Percentiles rank a stretch among this genome's conserved stretches.
Conservation (phyloP, 2,888 invertebrate genomes). For the Phalera bucephala region DNA sequence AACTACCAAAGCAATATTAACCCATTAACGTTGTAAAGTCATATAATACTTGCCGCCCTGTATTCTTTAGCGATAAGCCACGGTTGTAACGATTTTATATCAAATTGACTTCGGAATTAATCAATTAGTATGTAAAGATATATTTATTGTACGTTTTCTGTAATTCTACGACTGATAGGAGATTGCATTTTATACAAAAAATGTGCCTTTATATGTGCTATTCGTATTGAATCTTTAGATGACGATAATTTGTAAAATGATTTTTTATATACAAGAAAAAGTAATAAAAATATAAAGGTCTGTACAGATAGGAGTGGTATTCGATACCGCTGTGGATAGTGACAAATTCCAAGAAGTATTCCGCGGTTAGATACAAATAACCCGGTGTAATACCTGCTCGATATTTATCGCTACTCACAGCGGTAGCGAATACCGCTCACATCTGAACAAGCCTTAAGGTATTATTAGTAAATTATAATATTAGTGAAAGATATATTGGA, state of each 20-base stretch:
- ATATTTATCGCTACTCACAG: too few species aligned
- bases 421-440: too few species aligned
- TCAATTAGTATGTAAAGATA: constrained; percentile 12
- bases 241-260: not conserved
- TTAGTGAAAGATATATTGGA: not conserved
- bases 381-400: too few species aligned
- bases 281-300: too few species aligned
- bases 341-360: too few species aligned
- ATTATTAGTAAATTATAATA: not conserved
- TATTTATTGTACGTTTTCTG: constrained; percentile 24
- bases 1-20: constrained; percentile 63
- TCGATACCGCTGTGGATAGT: too few species aligned
- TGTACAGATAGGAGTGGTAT: too few species aligned
- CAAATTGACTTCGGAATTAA: constrained; percentile 6
- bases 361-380: too few species aligned
- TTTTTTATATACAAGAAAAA: too few species aligned
- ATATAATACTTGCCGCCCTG: constrained; percentile 38
- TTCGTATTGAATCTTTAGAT: not conserved
- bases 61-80: constrained; percentile 27
- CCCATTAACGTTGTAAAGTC: constrained; percentile 48
- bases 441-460: too few species aligned
- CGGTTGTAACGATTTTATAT: constrained; percentile 26
- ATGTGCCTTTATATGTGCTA: constrained; percentile 34
- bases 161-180: constrained; percentile 30
- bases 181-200: constrained; percentile 29